Percentiles rank a stretch among this genome's conserved stretches.
phyloP scores from a whole-genome alignment of 1,140 invertebrate genomes.

The Bradynema listronoti region DNA sequence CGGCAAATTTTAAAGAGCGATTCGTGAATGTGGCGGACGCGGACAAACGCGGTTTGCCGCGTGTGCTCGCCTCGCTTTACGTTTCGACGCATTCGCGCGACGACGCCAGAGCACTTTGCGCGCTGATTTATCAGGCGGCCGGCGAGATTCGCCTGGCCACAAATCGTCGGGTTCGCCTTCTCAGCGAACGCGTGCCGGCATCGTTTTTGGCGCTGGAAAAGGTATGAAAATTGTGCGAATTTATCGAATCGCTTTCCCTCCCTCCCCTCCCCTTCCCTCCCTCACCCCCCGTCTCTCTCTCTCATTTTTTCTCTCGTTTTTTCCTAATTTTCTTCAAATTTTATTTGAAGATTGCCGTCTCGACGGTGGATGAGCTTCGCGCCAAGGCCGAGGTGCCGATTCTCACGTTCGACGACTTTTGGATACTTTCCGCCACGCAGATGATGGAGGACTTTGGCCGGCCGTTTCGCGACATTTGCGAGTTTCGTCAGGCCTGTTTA shows the following conservation, averaged over 20 bases:
- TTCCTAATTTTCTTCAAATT: no score
- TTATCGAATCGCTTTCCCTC: no score
- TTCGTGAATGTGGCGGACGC: slow-evolving; percentile 89
- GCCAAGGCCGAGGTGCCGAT: slow-evolving; percentile 73
- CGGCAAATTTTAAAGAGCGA: no score
- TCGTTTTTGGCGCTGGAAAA: slow-evolving; percentile 89
- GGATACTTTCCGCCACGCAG: slow-evolving; percentile 61
- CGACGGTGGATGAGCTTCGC: slow-evolving; percentile 60
- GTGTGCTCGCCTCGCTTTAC: slow-evolving; percentile 86
- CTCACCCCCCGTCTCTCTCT: no score
- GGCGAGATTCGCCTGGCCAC: slow-evolving; percentile 72
- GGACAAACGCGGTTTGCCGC: slow-evolving; percentile 85
- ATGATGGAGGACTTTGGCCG: slow-evolving; percentile 63
- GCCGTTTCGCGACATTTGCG: slow-evolving; percentile 74
- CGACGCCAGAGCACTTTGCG: slow-evolving; percentile 79
- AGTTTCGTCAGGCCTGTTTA: slow-evolving; percentile 85
- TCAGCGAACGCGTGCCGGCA: slow-evolving; percentile 89
- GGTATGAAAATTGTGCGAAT: no score
- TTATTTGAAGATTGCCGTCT: slow-evolving; percentile 27
- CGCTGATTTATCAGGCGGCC: slow-evolving; percentile 64
- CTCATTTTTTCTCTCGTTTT: no score
- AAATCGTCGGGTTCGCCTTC: slow-evolving; percentile 73
- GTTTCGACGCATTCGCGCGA: slow-evolving; percentile 77
- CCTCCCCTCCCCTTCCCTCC: no score
- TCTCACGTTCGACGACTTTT: slow-evolving; percentile 76